These are phyloP conservation scores for Anolis sagrei DNA, from an alignment of 2,113 vertebrate genomes.

Conservation along the genomic window DNA sequence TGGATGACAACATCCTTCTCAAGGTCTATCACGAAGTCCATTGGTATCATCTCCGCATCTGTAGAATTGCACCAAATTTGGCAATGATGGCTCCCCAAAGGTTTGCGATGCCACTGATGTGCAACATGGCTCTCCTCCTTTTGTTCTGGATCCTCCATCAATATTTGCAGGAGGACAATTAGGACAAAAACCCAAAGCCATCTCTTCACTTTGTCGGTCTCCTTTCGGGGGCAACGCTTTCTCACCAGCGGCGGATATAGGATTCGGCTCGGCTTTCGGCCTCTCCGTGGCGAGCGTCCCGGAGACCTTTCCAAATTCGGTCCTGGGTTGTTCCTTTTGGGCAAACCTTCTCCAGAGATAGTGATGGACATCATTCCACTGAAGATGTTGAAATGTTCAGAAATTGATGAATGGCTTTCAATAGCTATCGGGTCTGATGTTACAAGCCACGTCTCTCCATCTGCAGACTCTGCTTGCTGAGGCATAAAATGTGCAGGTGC, in stretches of 20 bases:
- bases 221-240: slow-evolving; percentile 4
- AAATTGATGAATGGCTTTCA: no score
- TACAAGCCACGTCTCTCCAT: no score
- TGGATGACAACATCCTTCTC: neutral
- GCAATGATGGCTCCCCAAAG: neutral
- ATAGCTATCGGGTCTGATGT: neutral
- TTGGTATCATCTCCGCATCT: neutral
- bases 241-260: slow-evolving; percentile 33
- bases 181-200: slow-evolving; percentile 33
- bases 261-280: slow-evolving; percentile 32
- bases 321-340: fast-evolving
- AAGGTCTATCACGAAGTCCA: neutral
- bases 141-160: slow-evolving; percentile 15
- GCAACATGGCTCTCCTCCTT: neutral
- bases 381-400: neutral
- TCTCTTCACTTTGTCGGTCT: slow-evolving; percentile 23
- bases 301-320: neutral
- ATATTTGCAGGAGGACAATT: slow-evolving; percentile 42
- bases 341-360: neutral
- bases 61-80: neutral
- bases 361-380: neutral
- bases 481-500: neutral
- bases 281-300: neutral
- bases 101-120: neutral
- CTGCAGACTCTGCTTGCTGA: neutral